Evolutionary conservation across 2,113 vertebrate species (phyloP).

Genomic region (Thalassarche chlororhynchos): DNA sequence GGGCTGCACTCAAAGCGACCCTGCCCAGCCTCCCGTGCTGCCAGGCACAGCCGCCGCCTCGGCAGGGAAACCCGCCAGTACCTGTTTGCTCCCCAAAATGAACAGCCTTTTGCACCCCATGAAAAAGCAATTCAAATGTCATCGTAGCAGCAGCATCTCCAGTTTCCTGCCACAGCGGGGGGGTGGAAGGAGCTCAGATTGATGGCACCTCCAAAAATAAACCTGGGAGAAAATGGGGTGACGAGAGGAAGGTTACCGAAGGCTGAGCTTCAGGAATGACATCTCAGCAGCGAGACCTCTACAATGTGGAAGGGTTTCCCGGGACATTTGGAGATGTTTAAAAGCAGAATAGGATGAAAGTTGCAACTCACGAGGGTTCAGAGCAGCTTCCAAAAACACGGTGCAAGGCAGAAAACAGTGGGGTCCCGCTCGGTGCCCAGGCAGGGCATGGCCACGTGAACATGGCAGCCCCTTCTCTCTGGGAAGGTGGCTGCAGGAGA

Average conservation of each 20-base stretch:
- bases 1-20: not conserved
- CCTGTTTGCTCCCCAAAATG: not conserved
- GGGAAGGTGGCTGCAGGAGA: no score
- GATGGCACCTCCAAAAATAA: not conserved
- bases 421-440: not conserved
- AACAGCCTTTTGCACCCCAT: not conserved
- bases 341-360: not conserved
- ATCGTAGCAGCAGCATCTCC: not conserved
- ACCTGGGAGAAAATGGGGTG: not conserved
- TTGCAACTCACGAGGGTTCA: not conserved
- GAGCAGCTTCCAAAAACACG: not conserved
- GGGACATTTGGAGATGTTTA: not conserved
- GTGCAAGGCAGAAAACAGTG: not conserved
- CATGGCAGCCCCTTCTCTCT: not conserved
- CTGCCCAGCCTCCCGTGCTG: not conserved
- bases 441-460: accelerated
- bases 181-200: not conserved
- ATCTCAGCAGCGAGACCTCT: not conserved
- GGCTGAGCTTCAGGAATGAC: not conserved
- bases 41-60: not conserved
- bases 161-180: not conserved
- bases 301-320: not conserved
- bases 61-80: not conserved
- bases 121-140: not conserved
- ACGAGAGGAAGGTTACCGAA: not conserved